Percentiles rank a stretch among this genome's conserved stretches.
These are phyloP conservation scores for Crossoptilon crossoptilon DNA, from an alignment of 2,797 vertebrate genomes.

Conservation along the genomic window DNA sequence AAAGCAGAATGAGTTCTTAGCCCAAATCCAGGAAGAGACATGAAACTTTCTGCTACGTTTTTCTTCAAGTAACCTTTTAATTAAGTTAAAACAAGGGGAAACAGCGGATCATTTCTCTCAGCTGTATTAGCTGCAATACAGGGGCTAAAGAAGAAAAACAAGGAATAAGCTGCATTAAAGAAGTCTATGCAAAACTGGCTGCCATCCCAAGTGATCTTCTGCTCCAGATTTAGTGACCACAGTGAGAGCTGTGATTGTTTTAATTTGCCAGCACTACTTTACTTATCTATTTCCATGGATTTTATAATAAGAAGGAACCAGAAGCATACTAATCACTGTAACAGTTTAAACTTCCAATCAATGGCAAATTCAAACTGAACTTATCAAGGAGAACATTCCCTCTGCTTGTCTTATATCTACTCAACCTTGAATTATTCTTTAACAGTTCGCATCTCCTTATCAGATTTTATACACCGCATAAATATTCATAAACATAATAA, in stretches of 20 bases:
- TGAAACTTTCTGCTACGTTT: fast-evolving
- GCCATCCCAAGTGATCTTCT: not conserved
- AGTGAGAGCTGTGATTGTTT: not conserved
- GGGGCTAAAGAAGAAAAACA: not conserved
- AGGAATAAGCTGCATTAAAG: not conserved
- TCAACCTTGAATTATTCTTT: not conserved
- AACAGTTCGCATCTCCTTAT: not conserved
- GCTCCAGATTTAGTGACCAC: not conserved
- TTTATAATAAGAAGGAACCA: not conserved
- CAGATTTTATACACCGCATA: not conserved
- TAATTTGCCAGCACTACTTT: not conserved
- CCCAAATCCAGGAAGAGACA: not conserved
- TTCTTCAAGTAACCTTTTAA: not conserved
- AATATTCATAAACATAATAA: not conserved
- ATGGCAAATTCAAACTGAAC: not conserved
- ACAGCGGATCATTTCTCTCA: fast-evolving
- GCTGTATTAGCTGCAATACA: not conserved
- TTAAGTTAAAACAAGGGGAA: not conserved
- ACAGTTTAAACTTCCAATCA: not conserved
- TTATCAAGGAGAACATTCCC: not conserved
- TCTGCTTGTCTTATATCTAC: not conserved
- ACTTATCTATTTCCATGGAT: not conserved
- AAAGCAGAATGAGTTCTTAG: not conserved
- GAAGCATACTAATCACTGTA: not conserved
- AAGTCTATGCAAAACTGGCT: not conserved